Evolutionary conservation across 2,113 vertebrate genomes (phyloP), one percentile per base, ranked within the genome.

Genomic region (Ammospiza nelsoni): DNA sequence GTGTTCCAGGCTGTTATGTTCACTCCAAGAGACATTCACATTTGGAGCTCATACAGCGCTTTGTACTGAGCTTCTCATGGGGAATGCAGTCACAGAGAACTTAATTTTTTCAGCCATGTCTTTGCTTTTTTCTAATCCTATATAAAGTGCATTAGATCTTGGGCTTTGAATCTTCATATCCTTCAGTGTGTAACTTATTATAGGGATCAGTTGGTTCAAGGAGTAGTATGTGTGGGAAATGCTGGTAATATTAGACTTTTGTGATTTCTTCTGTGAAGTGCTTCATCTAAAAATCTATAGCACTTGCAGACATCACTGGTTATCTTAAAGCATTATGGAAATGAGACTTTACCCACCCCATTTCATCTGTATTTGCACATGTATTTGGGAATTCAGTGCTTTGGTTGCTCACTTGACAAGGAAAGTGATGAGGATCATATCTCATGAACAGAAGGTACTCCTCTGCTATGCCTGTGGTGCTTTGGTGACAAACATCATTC

Each of bases 41-140:
- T 80, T 87, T 52, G 80, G 74, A 90, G 77, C 58, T 73, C 4
- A 0, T 73, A 78, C 90, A 24, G 81, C 5, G 12, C 67, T 84
- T 76, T 49, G 10, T 73, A 92, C 44, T 5, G 5, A 89, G 59
- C 43, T 78, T 67, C 90, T 90, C 57, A 0, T 59, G 31, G 52
- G 25, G 11, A 39, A 91, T 6, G 25, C 65, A 37, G 51, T 74
- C 57, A 78, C 51, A 33, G 15, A 68, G 57, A 90, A 82, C 39
- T 80, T 73, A 37, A 9, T 44, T 87, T 88, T 76, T 80, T 58
- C 65, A 71, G 28, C 44, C 31, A 33, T 52, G 54, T 15, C 83
- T 96, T 93, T 91, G 80, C 54, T 88, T 83, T 79, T 68, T 88
- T 94, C 76, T 79, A 91, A 94, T 95, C 80, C 83, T 87, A 8